A percentile compares a stretch with the other conserved stretches of the same genome.
Evolutionary conservation across 2,797 vertebrate species (phyloP).

Genomic region (Sebastes minor): DNA sequence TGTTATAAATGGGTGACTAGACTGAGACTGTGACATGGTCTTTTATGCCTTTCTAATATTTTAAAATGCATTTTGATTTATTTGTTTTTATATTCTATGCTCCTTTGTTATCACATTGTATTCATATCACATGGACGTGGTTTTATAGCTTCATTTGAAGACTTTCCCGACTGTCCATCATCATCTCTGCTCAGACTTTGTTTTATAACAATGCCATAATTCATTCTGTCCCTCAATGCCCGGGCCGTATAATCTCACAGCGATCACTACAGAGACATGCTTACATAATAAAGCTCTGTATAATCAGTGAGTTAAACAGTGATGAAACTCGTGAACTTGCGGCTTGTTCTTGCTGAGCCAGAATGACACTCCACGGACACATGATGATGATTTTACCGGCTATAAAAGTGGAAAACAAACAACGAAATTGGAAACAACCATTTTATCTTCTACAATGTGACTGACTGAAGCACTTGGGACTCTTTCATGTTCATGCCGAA

Average conservation of each 20-base stretch:
- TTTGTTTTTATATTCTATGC: slow-evolving; percentile 14
- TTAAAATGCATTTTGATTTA: slow-evolving; percentile 49
- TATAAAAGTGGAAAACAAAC: neutral
- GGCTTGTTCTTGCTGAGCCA: neutral
- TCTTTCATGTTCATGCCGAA: slow-evolving; percentile 10
- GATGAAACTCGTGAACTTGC: slow-evolving; percentile 12
- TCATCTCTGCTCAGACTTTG: slow-evolving; percentile 13
- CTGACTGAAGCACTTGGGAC: slow-evolving; percentile 12
- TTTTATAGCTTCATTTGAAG: slow-evolving; percentile 48
- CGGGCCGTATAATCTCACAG: slow-evolving; percentile 34
- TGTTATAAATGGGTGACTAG: slow-evolving; percentile 69
- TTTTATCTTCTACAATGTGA: slow-evolving; percentile 30
- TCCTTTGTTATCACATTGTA: slow-evolving; percentile 13
- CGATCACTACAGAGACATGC: slow-evolving; percentile 24
- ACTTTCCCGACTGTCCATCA: slow-evolving; percentile 24
- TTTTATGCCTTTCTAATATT: slow-evolving; percentile 65
- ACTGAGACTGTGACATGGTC: slow-evolving; percentile 40
- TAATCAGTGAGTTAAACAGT: slow-evolving; percentile 23
- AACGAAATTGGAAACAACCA: neutral
- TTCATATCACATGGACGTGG: slow-evolving; percentile 33
- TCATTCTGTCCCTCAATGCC: slow-evolving; percentile 15
- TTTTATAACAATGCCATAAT: slow-evolving; percentile 26
- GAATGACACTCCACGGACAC: slow-evolving; percentile 1
- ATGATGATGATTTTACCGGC: neutral
- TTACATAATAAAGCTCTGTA: neutral